Base-by-base conservation (phyloP, 2,888 invertebrate genomes). In the Dynastes tityus region DNA sequence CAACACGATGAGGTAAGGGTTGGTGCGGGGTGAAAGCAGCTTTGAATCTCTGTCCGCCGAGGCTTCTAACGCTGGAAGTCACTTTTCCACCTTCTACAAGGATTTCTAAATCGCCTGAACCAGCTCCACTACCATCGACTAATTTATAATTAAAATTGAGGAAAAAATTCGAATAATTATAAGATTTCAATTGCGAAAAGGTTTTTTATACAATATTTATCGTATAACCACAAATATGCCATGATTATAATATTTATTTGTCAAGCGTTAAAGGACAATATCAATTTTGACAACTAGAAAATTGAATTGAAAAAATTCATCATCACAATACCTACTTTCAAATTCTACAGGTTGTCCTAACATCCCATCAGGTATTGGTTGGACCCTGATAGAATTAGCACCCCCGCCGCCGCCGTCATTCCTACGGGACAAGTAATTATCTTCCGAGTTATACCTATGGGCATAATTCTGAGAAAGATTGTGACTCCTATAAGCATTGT, bases 51-150 rank as follows among this genome's bases (percentile, higher is more conserved):
- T 98, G 96, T 58, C 95, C 95, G 64, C 98, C 98, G 70, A 98
- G 91, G 78, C 97, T 95, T 81, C 95, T 92, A 13, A 99, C 98
- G 76, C 97, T 97, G 84, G 98, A 98, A 8, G 97, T 97, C 37
- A 98, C 98, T 81, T 97, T 94, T 3, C 98, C 96, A 55, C 97
- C 98, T 86, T 98, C 98, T 8, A 98, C 98, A 82, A 98, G 92
- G 82, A 99, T 95, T 89, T 98, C 98, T 82, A 99, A 90, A 89
- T 98, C 98, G 16, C 98, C 99, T 2, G 97, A 96, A 53, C 98
- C 98, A n/a, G 98, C 98, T 82, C 94, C 93, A 79, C 96, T 95
- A 78, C 98, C 98, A 89, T 99, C 98, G 89, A 99, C 97, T 97
- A 67, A 45, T 68, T 49, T 63, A 16, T 8, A n/a, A 11, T 53